Conservation (phyloP, 2,888 invertebrate species). For the Embidobia sp. region DNA sequence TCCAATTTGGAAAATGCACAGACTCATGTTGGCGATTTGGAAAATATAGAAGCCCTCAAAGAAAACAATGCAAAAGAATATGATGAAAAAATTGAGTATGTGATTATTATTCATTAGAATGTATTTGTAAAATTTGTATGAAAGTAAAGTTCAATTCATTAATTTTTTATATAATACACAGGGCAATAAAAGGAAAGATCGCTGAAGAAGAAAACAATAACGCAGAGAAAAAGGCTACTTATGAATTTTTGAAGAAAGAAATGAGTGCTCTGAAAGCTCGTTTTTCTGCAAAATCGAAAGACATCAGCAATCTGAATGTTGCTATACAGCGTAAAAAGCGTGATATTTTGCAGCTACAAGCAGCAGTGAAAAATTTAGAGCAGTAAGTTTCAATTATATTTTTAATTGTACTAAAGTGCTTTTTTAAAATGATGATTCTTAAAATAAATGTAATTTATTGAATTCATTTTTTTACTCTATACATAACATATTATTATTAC, state of each 20-base stretch:
- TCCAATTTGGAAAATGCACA: slow-evolving; percentile 79
- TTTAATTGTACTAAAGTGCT: too few relatives aligned
- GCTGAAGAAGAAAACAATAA: slow-evolving; percentile 20
- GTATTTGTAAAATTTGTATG: too few relatives aligned
- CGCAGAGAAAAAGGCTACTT: slow-evolving; percentile 9
- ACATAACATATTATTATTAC: too few relatives aligned
- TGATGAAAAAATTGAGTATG: slow-evolving; percentile 81
- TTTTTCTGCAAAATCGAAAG: slow-evolving; percentile 16
- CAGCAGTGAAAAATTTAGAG: slow-evolving; percentile 75
- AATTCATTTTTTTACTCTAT: too few relatives aligned
- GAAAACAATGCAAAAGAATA: slow-evolving; percentile 70
- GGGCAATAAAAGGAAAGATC: too few relatives aligned
- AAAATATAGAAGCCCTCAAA: slow-evolving; percentile 65
- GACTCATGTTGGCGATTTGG: slow-evolving; percentile 68
- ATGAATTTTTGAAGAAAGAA: slow-evolving; percentile 14
- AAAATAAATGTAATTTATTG: too few relatives aligned
- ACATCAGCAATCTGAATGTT: slow-evolving; percentile 66
- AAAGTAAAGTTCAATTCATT: too few relatives aligned
- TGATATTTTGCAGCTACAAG: slow-evolving; percentile 73
- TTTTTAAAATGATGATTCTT: too few relatives aligned
- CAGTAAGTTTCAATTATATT: too few relatives aligned
- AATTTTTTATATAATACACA: too few relatives aligned
- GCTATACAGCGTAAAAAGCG: slow-evolving; percentile 75
- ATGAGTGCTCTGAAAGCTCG: slow-evolving; percentile 6
- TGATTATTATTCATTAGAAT: slow-evolving; percentile 25